Conservation (phyloP, 2,888 invertebrate genomes). For the Phasia obesa region DNA sequence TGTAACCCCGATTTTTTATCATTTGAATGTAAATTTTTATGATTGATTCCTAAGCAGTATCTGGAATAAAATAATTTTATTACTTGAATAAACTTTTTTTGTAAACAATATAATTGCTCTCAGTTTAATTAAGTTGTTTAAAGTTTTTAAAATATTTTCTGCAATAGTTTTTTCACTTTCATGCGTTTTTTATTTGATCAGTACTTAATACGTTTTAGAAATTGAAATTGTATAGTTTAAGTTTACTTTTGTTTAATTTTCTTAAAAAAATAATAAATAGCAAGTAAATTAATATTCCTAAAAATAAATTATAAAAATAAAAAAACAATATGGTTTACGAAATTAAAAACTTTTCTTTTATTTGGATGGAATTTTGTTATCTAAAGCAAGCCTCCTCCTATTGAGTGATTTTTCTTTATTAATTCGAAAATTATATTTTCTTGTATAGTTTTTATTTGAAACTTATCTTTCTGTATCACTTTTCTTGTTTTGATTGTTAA, state of each 20-base stretch:
- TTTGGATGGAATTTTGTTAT: too few relatives aligned
- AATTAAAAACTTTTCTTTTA: background rate
- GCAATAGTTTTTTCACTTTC: background rate
- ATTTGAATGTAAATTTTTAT: too few relatives aligned
- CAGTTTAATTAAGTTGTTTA: background rate
- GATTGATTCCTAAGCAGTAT: too few relatives aligned
- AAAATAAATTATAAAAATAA: background rate
- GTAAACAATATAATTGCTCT: background rate
- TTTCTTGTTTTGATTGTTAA: background rate
- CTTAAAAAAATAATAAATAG: constrained; percentile 16
- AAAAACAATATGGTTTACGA: constrained; percentile 33
- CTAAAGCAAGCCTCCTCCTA: too few relatives aligned
- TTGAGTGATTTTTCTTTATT: background rate
- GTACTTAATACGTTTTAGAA: background rate
- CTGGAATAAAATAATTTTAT: too few relatives aligned
- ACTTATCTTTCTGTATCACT: background rate
- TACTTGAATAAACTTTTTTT: background rate
- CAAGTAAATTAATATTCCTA: background rate
- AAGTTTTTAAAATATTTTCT: constrained; percentile 5
- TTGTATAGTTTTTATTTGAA: background rate
- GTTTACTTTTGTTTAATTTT: background rate
- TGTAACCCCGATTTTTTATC: too few relatives aligned
- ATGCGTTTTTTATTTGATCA: background rate
- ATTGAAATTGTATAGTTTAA: background rate
- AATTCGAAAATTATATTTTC: background rate